phyloP scores from a whole-genome alignment of 2,113 vertebrate species.

The Zootoca vivipara region DNA sequence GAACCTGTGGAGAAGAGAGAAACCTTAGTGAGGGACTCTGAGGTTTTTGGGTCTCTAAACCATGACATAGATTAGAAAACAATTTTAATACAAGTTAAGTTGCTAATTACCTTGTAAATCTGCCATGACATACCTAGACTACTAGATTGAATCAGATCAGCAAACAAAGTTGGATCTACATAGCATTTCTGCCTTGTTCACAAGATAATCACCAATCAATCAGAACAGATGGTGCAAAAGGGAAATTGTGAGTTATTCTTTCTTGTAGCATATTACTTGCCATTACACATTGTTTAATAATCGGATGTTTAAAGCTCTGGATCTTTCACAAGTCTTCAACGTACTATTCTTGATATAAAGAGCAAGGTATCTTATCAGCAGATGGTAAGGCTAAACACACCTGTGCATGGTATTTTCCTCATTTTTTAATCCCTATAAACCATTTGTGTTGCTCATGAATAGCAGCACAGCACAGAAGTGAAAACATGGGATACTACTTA shows the following conservation, averaged over 20 bases:
- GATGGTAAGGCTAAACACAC: neutral
- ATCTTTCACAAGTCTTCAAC: neutral
- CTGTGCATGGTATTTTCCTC: neutral
- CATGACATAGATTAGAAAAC: neutral
- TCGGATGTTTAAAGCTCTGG: neutral
- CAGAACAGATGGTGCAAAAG: neutral
- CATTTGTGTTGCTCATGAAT: neutral
- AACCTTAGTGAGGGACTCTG: neutral
- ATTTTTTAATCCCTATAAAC: neutral
- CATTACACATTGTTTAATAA: neutral
- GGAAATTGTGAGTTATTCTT: neutral
- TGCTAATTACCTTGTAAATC: neutral
- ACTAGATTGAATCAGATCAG: neutral
- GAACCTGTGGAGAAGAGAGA: constrained; percentile 68
- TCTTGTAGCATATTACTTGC: neutral
- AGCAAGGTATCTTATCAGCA: neutral
- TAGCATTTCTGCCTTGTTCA: neutral
- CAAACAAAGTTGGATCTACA: neutral
- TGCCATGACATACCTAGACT: neutral
- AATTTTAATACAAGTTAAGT: accelerated
- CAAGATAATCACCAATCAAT: neutral
- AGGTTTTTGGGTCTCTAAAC: neutral
- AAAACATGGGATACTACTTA: neutral
- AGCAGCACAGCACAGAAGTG: neutral
- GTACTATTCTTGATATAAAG: neutral